Base-by-base conservation (phyloP, 2,113 vertebrate genomes). In the Apodemus sylvaticus region DNA sequence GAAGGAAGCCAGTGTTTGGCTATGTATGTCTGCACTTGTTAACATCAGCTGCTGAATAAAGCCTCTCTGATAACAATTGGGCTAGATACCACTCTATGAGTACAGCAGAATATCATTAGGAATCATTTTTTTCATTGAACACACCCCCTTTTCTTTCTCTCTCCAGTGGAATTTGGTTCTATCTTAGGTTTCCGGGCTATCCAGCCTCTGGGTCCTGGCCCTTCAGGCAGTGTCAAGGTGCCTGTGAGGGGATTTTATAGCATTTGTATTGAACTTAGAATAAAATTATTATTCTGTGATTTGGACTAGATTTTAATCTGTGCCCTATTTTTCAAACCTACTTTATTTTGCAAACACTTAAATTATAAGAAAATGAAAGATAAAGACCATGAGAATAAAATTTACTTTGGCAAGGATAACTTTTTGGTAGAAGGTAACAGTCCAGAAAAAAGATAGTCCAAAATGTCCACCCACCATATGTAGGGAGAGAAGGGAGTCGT, bases 281-380 rank as follows among this genome's bases (percentile, higher is more conserved):
- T n/a, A 79, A 89, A 85, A 14, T 31, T 77, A 68, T 55, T 78
- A 5, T 66, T 92, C 4, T 87, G 42, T 1, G 60, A 12, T 68
- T 62, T 89, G 39, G 14, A 7, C 29, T 14, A 42, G 39, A 79
- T 74, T 92, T 94, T 87, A 53, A 70, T 90, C 22, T 76, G 36
- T 42, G 7, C 29, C 55, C 79, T 76, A 14, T 79, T 94, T 93
- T 90, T 79, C 19, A 96, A 85, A 45, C 10, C 2, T 29, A 79
- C 7, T 6, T 76, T 48, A 48, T 94, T 73, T 58, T 90, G 29
- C 20, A 42, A 36, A 62, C 4, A 60, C 14, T 64, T 81, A 86
- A 81, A 68, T 86, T 64, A 42, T 9, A 93, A 26, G 22, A 26
- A 29, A 31, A 34, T 58, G 22, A 5, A 0, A n/a, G 36, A 16